Conservation (phyloP, 64 coral and sea anemone genomes). For the Catalaphyllia jardinei region DNA sequence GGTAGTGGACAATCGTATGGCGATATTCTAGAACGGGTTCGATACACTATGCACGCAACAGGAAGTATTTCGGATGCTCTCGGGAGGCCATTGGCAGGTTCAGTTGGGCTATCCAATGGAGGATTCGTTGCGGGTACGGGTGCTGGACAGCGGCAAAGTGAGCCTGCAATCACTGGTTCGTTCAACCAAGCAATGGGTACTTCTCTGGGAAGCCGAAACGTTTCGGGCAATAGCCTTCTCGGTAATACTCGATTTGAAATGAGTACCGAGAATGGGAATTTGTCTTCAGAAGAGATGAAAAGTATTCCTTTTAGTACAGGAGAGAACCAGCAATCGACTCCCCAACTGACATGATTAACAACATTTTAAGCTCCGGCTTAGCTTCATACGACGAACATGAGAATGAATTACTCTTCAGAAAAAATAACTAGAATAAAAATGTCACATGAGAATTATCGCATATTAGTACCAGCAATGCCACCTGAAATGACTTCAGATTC, state of each 20-base stretch:
- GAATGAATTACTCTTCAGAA: not conserved
- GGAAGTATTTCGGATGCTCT: constrained; percentile 14
- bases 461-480: too few relatives aligned
- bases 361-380: too few relatives aligned
- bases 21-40: constrained; percentile 36
- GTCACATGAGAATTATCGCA: too few relatives aligned
- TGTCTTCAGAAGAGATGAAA: not conserved
- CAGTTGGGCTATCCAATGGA: not conserved
- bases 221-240: not conserved
- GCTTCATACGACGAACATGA: not conserved
- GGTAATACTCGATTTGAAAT: not conserved
- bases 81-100: not conserved
- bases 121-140: not conserved
- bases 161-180: not conserved
- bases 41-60: constrained; percentile 52
- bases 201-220: not conserved
- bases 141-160: not conserved
- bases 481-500: too few relatives aligned
- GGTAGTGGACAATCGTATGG: constrained; percentile 13
- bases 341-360: too few relatives aligned
- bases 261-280: not conserved
- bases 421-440: too few relatives aligned
- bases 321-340: not conserved
- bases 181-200: not conserved
- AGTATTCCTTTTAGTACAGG: not conserved